Evolutionary conservation across 2,888 invertebrate genomes (phyloP).

Genomic region (Metopia argyrocephala): DNA sequence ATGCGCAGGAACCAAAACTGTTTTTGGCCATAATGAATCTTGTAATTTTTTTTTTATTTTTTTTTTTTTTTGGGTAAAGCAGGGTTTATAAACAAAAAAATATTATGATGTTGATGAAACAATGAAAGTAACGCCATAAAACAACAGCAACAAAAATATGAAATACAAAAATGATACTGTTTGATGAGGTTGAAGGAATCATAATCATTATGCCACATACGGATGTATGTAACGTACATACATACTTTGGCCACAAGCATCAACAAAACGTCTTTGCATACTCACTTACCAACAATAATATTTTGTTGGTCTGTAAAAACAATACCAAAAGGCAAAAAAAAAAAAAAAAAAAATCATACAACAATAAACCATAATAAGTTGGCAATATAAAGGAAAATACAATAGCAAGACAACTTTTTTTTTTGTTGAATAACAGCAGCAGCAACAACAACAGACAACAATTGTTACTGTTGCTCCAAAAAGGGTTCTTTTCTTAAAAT

Average conservation of each 20-base stretch:
- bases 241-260: background rate
- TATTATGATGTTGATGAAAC: constrained; percentile 47
- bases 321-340: background rate
- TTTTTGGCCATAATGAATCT: constrained; percentile 63
- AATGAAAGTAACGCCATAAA: constrained; percentile 59
- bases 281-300: background rate
- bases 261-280: constrained; percentile 34
- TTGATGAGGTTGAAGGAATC: constrained; percentile 11
- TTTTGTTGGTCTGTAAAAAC: background rate
- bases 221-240: background rate
- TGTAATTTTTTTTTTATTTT: constrained; percentile 14
- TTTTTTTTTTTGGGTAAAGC: background rate
- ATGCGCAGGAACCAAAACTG: constrained; percentile 24
- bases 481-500: constrained; percentile 25
- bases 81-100: constrained; percentile 52
- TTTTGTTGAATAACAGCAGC: constrained; percentile 29
- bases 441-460: constrained; percentile 17
- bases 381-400: constrained; percentile 44
- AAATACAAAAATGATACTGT: constrained; percentile 15
- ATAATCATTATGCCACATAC: constrained; percentile 24
- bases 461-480: constrained; percentile 9
- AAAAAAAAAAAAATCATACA: background rate
- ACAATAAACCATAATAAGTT: constrained; percentile 34
- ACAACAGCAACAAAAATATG: background rate
- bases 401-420: no score